Base-by-base conservation (phyloP, 2,888 invertebrate genomes). In the Drosophila trichaetosa region DNA sequence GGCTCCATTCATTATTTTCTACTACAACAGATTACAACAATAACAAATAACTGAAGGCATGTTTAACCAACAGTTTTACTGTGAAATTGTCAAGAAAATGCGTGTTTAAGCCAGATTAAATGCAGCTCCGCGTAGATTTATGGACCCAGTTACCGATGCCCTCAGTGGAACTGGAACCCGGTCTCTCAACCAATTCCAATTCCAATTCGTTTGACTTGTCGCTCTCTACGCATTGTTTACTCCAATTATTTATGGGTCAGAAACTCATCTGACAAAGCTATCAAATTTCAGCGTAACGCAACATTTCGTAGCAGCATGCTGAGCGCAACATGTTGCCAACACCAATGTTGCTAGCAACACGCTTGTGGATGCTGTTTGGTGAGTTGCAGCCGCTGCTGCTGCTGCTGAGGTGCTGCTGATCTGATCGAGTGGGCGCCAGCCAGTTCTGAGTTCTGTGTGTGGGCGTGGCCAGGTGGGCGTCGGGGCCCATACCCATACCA, bases 71-170 rank as follows among this genome's bases (percentile, higher is more conserved):
- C 65, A 63, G 49, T 74, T 87, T 86, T 88, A 85, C 88, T 79
- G 88, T 87, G 86, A 89, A 89, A 87, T 87, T 89, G 90, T 88
- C 86, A 80, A 90, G 87, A 89, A 87, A 87, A 87, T 87, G 86
- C 88, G 81, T 85, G 87, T 82, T 83, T 87, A 89, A 87, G 90
- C 87, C 86, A 90, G 87, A 87, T 87, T 88, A 87, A 89, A 89
- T 87, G 83, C 83, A 82, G 61, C 73, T 66, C 59, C 33, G 33
- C 57, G 29, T 61, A 85, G 90, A 87, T 89, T 87, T 87, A 87
- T 87, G 79, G 79, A 57, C 71, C 69, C 68, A 38, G 52, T 62
- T 61, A 40, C 57, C 36, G 54, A 27, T 42, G 11, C 34, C 60
- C 52, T 42, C 21, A 1, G 24, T 46, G 34, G 46, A 21, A 24